A percentile compares a stretch with the other conserved stretches of the same genome.
phyloP scores from a whole-genome alignment of 2,797 vertebrate genomes.

The Numenius phaeopus region DNA sequence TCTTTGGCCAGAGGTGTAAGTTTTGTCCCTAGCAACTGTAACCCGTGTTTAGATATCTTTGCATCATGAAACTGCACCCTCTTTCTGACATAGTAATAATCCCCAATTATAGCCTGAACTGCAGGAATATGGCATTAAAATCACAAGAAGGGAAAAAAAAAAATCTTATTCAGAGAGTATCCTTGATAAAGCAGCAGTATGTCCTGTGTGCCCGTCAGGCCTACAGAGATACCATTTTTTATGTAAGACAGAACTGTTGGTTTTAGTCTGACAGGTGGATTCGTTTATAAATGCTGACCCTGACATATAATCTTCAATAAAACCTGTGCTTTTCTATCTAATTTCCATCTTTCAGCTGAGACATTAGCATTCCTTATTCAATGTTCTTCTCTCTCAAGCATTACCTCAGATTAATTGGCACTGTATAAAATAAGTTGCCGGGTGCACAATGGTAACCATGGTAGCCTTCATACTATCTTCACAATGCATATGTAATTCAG shows the following conservation, averaged over 20 bases:
- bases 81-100: not conserved
- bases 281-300: conserved; percentile 35
- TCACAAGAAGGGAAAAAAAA: not conserved
- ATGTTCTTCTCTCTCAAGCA: conserved; percentile 67
- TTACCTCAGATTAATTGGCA: conserved; percentile 77
- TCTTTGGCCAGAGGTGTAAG: not conserved
- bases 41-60: not conserved
- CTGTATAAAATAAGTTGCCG: conserved; percentile 74
- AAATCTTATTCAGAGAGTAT: not conserved
- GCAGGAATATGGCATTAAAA: not conserved
- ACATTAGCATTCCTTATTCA: conserved; percentile 71
- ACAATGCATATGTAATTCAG: conserved; percentile 73
- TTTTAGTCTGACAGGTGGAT: conserved; percentile 43
- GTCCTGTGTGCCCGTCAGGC: not conserved
- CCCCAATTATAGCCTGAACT: not conserved
- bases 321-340: conserved; percentile 59
- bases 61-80: not conserved
- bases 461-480: conserved; percentile 76
- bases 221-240: not conserved
- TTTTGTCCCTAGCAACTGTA: not conserved
- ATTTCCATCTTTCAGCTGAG: conserved; percentile 56
- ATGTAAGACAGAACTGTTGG: not conserved
- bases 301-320: conserved; percentile 54
- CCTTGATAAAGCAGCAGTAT: not conserved
- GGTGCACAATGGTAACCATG: conserved; percentile 78